These are phyloP conservation scores for Dasyprocta punctata DNA, from an alignment of 2,113 vertebrate species.

Conservation along the genomic window DNA sequence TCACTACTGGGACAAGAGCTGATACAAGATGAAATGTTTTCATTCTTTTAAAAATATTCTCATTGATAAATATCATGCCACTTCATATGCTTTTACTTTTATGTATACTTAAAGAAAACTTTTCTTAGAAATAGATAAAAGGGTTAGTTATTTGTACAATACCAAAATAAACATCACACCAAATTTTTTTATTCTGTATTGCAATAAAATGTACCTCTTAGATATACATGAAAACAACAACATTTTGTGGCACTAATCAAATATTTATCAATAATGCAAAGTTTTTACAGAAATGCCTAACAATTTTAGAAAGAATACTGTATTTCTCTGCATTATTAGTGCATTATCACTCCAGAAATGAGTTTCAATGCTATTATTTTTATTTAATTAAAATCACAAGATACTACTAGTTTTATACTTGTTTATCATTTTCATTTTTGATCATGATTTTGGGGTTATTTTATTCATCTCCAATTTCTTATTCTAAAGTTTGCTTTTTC, in stretches of 20 bases:
- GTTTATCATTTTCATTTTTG: conserved; percentile 29
- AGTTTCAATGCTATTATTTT: background rate
- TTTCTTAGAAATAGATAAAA: background rate
- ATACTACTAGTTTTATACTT: background rate
- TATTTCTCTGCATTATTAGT: background rate
- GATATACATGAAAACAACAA: background rate
- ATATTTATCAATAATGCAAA: background rate
- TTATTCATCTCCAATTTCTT: conserved; percentile 30
- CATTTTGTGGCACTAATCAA: background rate
- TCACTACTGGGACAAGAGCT: background rate
- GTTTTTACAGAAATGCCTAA: background rate
- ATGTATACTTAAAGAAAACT: background rate
- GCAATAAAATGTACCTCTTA: background rate
- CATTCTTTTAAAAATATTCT: background rate
- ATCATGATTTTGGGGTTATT: background rate
- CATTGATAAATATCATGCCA: background rate
- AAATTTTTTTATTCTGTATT: background rate
- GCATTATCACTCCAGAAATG: background rate
- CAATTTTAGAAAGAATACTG: background rate
- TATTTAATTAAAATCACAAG: background rate
- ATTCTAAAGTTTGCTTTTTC: background rate
- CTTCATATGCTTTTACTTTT: conserved; percentile 13
- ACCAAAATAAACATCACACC: background rate
- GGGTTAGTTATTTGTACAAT: background rate
- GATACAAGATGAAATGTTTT: background rate